These are phyloP conservation scores for Pseudois nayaur DNA, from an alignment of 2,113 vertebrate species.

Conservation along the genomic window DNA sequence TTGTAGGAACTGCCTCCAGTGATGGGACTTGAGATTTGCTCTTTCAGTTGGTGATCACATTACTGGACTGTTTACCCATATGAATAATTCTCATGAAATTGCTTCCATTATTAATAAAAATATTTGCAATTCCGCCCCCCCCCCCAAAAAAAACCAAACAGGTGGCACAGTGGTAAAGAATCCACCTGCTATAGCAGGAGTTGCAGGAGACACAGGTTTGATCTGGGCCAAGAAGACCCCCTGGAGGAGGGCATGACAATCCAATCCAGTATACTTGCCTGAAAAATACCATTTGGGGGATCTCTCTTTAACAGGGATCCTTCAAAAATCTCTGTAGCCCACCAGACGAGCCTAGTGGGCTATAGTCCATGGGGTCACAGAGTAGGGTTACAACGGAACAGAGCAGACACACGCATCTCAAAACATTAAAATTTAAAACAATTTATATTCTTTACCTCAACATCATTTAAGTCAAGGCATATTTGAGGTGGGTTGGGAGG, in stretches of 20 bases:
- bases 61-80: background rate
- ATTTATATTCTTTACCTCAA: background rate
- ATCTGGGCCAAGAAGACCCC: background rate
- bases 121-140: accelerated
- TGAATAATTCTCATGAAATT: background rate
- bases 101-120: background rate
- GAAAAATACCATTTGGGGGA: background rate
- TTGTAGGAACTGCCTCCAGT: background rate
- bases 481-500: background rate
- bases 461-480: background rate
- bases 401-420: background rate
- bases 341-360: background rate
- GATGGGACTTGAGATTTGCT: background rate
- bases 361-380: background rate
- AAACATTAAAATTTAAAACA: background rate
- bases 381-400: background rate
- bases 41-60: background rate
- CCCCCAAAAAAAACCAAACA: background rate
- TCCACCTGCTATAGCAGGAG: background rate
- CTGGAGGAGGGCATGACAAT: background rate
- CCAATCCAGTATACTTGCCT: background rate
- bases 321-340: background rate
- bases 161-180: background rate
- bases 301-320: background rate
- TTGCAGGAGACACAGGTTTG: background rate